phyloP scores from a whole-genome alignment of 92 coral and sea anemone species.

The Scolanthus callimorphus region DNA sequence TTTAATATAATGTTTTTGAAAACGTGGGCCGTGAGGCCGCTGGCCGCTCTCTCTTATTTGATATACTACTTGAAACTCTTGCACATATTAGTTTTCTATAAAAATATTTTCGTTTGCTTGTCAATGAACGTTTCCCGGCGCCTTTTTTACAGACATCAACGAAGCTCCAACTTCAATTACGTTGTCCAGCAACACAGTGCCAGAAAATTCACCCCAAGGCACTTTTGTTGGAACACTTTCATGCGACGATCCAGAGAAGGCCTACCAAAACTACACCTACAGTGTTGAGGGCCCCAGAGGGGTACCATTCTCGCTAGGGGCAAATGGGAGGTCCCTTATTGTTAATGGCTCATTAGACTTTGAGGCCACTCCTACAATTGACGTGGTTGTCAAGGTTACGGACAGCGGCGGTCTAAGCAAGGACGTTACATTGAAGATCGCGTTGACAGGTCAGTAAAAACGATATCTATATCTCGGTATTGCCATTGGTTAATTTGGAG shows the following conservation, averaged over 20 bases:
- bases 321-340: slow-evolving; percentile 27
- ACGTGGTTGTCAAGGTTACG: slow-evolving; percentile 53
- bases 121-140: too few species aligned
- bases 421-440: slow-evolving; percentile 58
- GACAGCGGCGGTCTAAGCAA: slow-evolving; percentile 66
- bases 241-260: slow-evolving; percentile 75
- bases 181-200: slow-evolving; percentile 48
- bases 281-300: slow-evolving; percentile 50
- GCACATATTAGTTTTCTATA: too few species aligned
- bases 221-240: slow-evolving; percentile 74
- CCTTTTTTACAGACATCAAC: slow-evolving; percentile 48
- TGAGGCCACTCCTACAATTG: slow-evolving; percentile 56
- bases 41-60: too few species aligned
- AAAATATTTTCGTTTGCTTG: too few species aligned
- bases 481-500: too few species aligned
- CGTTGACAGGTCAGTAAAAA: slow-evolving; percentile 57
- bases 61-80: too few species aligned
- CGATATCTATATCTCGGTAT: too few species aligned
- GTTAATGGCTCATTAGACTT: slow-evolving; percentile 66
- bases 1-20: too few species aligned
- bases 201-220: slow-evolving; percentile 71
- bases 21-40: too few species aligned
- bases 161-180: slow-evolving; percentile 71
- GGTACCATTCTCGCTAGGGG: slow-evolving; percentile 56
- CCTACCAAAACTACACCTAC: slow-evolving; percentile 59